Base-by-base conservation (phyloP, 35 echinoderm and acorn worm genomes). In the Strongylocentrotus purpuratus region DNA sequence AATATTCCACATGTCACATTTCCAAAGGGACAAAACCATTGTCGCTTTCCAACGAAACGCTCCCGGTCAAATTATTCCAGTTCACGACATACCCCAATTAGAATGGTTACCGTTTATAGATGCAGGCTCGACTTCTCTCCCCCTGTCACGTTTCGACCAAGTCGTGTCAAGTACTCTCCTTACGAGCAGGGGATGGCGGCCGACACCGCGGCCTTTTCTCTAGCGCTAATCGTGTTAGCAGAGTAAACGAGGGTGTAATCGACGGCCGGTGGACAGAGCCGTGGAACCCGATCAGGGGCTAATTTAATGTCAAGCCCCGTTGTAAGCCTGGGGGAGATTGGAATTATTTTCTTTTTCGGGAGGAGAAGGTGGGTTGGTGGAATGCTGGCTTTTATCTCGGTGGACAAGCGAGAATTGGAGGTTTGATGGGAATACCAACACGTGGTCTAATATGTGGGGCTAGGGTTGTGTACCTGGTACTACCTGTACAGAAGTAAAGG, bases 221-320 rank as follows among this genome's bases (percentile, higher is more conserved):
- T n/a, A n/a, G 65, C 65, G 65, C 65, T 78, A 78, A 78, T 78
- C 65, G 25, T 78, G 65, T 78, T 78, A 78, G 65, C 18, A 31
- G 65, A 78, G 65, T 78, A 78, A 78, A 78, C 65, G 65, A 78
- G 65, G 65, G 65, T 78, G 65, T 78, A 78, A 78, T 78, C 65
- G 65, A 22, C 20, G 65, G 25, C 65, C 65, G 65, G 65, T 78
- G 65, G 65, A 78, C 65, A 78, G 65, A 78, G 65, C 65, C 65
- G 65, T n/a, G 65, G 25, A 78, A 78, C 65, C 22, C 65, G 65
- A 78, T 78, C 65, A 78, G 65, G 65, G 65, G 22, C 65, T 78
- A 78, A 78, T 78, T 78, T 78, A 78, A 78, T 78, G 65, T 22
- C 65, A 78, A 78, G 65, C 7, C 65, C 65, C 20, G 65, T 78